Conservation (phyloP, 53 echinoderm and acorn worm species). For the Actinopyga echinites region DNA sequence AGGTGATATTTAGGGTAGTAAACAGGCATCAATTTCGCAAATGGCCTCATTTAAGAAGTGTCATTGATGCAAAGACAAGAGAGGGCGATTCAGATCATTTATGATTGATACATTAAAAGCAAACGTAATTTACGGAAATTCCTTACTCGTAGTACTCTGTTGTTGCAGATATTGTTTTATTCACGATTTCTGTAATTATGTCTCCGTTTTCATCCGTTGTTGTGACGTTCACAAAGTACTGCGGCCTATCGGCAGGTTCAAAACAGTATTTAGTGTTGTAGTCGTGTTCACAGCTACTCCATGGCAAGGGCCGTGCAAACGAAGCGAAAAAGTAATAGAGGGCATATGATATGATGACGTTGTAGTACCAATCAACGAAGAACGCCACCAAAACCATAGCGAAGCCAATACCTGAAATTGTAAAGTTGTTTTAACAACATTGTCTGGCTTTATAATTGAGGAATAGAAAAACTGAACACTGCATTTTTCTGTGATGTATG, state of each 20-base stretch:
- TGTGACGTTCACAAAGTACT: slow-evolving; percentile 52
- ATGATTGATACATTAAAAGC: too few relatives aligned
- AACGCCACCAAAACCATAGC: slow-evolving; percentile 90
- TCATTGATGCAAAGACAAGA: too few relatives aligned
- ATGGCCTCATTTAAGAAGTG: too few relatives aligned
- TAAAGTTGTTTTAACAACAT: background rate
- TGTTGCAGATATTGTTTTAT: slow-evolving; percentile 72
- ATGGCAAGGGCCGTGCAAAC: slow-evolving; percentile 77
- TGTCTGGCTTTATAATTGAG: too few relatives aligned
- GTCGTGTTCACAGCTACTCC: slow-evolving; percentile 76
- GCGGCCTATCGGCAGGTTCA: slow-evolving; percentile 62
- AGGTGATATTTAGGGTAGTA: too few relatives aligned
- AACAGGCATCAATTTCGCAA: too few relatives aligned
- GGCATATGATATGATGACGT: slow-evolving; percentile 95
- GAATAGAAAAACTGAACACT: too few relatives aligned
- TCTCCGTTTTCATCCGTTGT: slow-evolving; percentile 44
- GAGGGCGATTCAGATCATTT: too few relatives aligned
- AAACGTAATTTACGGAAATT: too few relatives aligned
- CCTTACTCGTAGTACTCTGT: slow-evolving; percentile 95
- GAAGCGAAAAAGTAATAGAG: slow-evolving; percentile 97
- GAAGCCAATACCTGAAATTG: slow-evolving; percentile 79
- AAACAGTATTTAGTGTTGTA: slow-evolving; percentile 85
- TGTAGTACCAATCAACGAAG: slow-evolving; percentile 99
- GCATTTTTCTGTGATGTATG: too few relatives aligned
- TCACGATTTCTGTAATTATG: slow-evolving; percentile 55